phyloP scores from a whole-genome alignment of 30 jellyfish, hydroid and myxozoan species.

The Aurelia sp. region DNA sequence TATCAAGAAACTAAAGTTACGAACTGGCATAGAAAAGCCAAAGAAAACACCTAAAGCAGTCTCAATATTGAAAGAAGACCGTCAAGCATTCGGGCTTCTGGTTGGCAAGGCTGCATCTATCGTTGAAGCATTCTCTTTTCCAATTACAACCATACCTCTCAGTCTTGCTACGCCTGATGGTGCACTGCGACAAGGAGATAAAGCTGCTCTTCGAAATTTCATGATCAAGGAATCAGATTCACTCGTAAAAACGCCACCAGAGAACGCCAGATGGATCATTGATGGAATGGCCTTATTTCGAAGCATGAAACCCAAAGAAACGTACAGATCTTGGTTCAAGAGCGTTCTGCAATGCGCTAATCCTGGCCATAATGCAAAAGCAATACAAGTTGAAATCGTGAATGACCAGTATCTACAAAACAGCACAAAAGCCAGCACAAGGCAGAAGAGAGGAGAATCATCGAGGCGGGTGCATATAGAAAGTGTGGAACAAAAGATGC shows the following conservation, averaged over 20 bases:
- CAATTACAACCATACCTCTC: conserved; percentile 20
- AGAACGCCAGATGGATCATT: conserved; percentile 11
- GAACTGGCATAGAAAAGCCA: too few species aligned
- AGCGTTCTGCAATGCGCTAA: too few species aligned
- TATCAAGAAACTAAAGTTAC: too few species aligned
- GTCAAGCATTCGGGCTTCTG: neutral
- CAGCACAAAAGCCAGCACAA: conserved; percentile 28
- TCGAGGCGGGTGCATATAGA: conserved; percentile 18
- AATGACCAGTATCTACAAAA: too few species aligned
- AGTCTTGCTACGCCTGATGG: conserved; percentile 19
- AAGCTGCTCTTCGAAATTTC: conserved; percentile 27
- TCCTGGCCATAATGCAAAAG: too few species aligned
- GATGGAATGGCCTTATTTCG: conserved; percentile 33
- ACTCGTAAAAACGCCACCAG: conserved; percentile 7
- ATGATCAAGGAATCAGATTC: conserved; percentile 48
- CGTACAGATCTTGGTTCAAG: too few species aligned
- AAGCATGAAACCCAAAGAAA: too few species aligned
- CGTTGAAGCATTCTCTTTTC: conserved; percentile 7
- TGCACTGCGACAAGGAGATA: conserved; percentile 34
- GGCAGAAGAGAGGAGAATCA: conserved; percentile 26
- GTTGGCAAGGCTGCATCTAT: conserved; percentile 3
- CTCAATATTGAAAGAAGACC: conserved; percentile 5
- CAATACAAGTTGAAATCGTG: too few species aligned
- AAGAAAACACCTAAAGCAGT: neutral
- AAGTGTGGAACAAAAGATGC: conserved; percentile 39